phyloP scores from a whole-genome alignment of 2,797 vertebrate species.

The Acanthurus tractus region DNA sequence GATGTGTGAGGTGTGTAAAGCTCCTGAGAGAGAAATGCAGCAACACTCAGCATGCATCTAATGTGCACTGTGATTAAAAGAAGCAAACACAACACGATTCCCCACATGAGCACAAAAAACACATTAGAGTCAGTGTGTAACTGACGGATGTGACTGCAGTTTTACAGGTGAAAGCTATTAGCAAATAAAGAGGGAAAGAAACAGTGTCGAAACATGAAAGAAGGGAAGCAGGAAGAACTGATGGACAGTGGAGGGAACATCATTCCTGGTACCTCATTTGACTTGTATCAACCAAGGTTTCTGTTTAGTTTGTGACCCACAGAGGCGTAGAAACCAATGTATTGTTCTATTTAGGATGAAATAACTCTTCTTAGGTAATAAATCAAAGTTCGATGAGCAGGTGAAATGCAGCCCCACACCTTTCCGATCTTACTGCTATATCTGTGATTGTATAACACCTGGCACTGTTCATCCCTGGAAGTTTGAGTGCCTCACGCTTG shows the following conservation, averaged over 20 bases:
- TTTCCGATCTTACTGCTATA: slow-evolving; percentile 55
- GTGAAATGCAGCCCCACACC: slow-evolving; percentile 56
- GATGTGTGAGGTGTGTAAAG: background rate
- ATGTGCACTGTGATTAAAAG: slow-evolving; percentile 6
- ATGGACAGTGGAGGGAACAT: background rate
- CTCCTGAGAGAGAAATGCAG: slow-evolving; percentile 2
- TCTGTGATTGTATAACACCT: slow-evolving; percentile 75
- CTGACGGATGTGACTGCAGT: background rate
- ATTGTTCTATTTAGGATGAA: slow-evolving; percentile 67
- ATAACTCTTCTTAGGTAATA: slow-evolving; percentile 71
- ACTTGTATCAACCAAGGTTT: slow-evolving; percentile 46
- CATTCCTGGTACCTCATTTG: slow-evolving; percentile 33
- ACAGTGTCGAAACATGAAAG: background rate
- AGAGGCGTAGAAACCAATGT: slow-evolving; percentile 61
- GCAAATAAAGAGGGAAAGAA: background rate
- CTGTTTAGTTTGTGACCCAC: slow-evolving; percentile 51
- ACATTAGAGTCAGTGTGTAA: background rate
- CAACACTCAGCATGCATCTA: background rate
- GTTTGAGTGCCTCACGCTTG: slow-evolving; percentile 70
- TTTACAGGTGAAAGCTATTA: background rate
- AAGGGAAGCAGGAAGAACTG: background rate
- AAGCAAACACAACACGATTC: background rate
- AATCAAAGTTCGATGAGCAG: slow-evolving; percentile 65
- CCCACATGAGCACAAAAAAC: slow-evolving; percentile 1
- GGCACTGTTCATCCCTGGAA: slow-evolving; percentile 69